These are phyloP conservation scores for Hippocampus comes DNA, from an alignment of 2,113 vertebrate species.

Conservation along the genomic window DNA sequence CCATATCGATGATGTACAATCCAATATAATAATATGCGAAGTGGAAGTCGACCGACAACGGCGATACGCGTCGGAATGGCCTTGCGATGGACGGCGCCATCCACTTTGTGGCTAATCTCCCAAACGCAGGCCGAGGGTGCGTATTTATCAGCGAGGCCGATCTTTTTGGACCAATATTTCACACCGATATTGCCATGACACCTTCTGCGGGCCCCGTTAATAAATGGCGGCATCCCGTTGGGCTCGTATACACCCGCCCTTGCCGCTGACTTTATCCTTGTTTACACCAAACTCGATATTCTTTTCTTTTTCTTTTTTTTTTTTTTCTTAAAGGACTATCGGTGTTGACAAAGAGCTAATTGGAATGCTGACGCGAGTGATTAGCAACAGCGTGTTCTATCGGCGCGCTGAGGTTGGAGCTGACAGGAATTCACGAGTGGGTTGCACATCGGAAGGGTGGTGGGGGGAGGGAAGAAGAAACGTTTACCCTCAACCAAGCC, in stretches of 20 bases:
- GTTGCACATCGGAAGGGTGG: no score
- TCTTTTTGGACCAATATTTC: conserved; percentile 35
- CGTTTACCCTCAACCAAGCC: neutral
- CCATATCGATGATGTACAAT: conserved; percentile 13
- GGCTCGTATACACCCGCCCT: conserved; percentile 9
- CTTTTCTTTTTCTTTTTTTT: conserved; percentile 1
- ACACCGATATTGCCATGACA: conserved; percentile 35
- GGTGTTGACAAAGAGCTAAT: conserved; percentile 43
- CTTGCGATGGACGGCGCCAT: conserved; percentile 9
- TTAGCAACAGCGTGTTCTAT: neutral
- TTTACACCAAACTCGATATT: conserved; percentile 48
- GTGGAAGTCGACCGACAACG: neutral
- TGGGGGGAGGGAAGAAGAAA: neutral
- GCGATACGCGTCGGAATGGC: conserved; percentile 35
- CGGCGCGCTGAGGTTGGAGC: neutral
- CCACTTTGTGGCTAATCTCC: conserved; percentile 37
- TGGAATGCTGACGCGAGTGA: conserved; percentile 48
- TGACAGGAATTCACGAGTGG: neutral
- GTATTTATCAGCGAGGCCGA: conserved; percentile 26
- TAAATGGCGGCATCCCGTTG: conserved; percentile 1
- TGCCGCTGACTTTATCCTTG: conserved; percentile 27
- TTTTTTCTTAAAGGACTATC: neutral
- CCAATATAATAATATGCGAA: neutral
- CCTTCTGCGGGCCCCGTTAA: conserved; percentile 14
- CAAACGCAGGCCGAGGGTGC: conserved; percentile 11